These are phyloP conservation scores for Megastigmus dorsalis DNA, from an alignment of 2,888 invertebrate species.

Conservation along the genomic window DNA sequence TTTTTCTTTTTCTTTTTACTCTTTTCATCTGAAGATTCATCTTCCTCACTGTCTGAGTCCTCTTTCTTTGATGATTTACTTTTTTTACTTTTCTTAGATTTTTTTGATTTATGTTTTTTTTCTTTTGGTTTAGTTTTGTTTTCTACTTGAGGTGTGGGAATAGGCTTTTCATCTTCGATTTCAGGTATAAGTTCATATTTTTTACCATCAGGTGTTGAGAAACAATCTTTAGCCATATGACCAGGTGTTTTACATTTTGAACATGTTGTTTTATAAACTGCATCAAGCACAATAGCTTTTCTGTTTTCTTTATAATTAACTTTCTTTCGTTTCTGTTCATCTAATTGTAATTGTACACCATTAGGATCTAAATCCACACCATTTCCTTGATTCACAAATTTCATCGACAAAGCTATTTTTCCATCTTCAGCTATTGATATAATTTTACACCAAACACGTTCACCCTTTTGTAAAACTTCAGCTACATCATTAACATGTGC, in stretches of 20 bases:
- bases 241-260: conserved; percentile 72
- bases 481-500: conserved; percentile 70
- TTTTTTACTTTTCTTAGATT: conserved; percentile 67
- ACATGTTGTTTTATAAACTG: conserved; percentile 72
- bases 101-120: conserved; percentile 66
- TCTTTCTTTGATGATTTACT: conserved; percentile 61
- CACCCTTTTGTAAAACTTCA: conserved; percentile 72
- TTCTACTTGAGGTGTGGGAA: not conserved
- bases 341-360: conserved; percentile 71
- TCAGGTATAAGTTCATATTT: conserved; percentile 73
- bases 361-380: conserved; percentile 73
- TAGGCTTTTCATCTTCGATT: conserved; percentile 58
- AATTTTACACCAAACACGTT: conserved; percentile 74
- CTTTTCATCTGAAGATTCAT: conserved; percentile 57
- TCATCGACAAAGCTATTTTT: conserved; percentile 74
- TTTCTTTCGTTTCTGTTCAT: conserved; percentile 68
- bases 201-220: conserved; percentile 72
- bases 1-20: conserved; percentile 64
- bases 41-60: conserved; percentile 55
- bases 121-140: conserved; percentile 55
- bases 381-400: conserved; percentile 73
- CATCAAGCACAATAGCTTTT: conserved; percentile 71
- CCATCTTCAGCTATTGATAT: conserved; percentile 70
- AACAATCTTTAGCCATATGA: conserved; percentile 73
- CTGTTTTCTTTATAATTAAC: conserved; percentile 60